Percentiles rank a stretch among this genome's conserved stretches.
Conservation (phyloP, 2,113 vertebrate genomes). For the Pogona vitticeps region DNA sequence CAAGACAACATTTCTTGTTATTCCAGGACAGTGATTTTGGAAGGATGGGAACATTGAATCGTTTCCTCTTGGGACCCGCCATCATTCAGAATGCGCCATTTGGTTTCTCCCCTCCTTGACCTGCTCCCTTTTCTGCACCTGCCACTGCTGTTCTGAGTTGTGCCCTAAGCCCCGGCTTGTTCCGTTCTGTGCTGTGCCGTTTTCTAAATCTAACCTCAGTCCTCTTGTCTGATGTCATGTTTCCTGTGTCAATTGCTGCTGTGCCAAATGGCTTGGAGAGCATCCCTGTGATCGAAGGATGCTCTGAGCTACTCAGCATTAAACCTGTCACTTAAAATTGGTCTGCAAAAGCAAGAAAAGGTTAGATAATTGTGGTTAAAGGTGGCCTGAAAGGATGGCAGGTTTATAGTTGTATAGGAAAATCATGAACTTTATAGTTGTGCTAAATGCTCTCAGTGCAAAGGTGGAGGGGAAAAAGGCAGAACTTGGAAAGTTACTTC, state of each 20-base stretch:
- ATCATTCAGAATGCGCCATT: neutral
- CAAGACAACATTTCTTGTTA: neutral
- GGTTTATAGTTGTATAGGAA: neutral
- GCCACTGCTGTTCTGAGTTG: neutral
- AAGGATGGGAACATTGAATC: neutral
- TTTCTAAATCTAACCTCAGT: conserved; percentile 13
- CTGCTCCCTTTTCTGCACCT: no score
- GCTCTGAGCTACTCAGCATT: conserved; percentile 3
- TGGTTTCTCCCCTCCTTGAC: neutral
- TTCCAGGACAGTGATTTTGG: neutral
- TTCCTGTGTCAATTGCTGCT: neutral
- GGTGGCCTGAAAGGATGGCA: neutral
- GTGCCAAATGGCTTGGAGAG: conserved; percentile 10
- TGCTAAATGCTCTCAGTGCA: neutral
- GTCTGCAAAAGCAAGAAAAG: neutral
- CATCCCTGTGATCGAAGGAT: neutral
- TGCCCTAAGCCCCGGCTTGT: neutral
- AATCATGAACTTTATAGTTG: neutral
- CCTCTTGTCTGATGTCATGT: neutral
- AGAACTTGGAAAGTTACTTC: neutral
- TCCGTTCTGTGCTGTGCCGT: neutral
- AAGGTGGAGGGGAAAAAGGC: neutral
- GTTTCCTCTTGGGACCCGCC: neutral
- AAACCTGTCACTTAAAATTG: conserved; percentile 35
- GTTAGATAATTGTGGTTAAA: conserved; percentile 14